Percentiles rank a stretch among this genome's conserved stretches.
Evolutionary conservation across 2,113 vertebrate species (phyloP).

Genomic region (Callocephalon fimbriatum): DNA sequence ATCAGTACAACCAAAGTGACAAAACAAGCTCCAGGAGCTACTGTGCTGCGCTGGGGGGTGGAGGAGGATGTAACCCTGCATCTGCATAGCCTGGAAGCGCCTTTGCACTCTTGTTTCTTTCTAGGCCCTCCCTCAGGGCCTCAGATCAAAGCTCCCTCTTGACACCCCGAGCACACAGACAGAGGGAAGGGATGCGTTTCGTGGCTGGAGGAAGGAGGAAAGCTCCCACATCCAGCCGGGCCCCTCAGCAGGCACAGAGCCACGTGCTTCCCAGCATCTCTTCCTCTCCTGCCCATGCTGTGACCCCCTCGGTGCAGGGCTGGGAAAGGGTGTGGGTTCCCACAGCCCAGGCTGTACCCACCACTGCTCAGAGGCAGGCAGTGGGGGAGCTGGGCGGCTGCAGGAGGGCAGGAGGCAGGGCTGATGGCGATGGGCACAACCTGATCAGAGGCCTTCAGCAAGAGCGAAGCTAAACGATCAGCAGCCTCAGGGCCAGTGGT

Average conservation of each 20-base stretch:
- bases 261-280: neutral
- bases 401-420: neutral
- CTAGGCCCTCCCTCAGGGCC: neutral
- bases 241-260: neutral
- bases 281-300: neutral
- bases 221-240: neutral
- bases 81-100: constrained; percentile 20
- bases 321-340: neutral
- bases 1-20: neutral
- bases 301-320: neutral
- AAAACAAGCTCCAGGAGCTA: neutral
- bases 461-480: neutral
- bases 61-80: neutral
- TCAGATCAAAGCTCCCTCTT: constrained; percentile 43
- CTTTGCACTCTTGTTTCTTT: neutral
- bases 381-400: neutral
- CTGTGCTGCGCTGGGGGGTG: neutral
- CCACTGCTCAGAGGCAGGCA: neutral
- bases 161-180: accelerated
- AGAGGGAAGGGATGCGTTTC: neutral
- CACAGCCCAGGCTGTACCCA: neutral
- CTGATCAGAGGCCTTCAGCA: neutral
- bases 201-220: neutral
- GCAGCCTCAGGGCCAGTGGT: neutral
- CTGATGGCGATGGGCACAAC: neutral